A percentile compares a stretch with the other conserved stretches of the same genome.
These are phyloP conservation scores for Diuraphis noxia DNA, from an alignment of 1,140 invertebrate species.

Conservation along the genomic window DNA sequence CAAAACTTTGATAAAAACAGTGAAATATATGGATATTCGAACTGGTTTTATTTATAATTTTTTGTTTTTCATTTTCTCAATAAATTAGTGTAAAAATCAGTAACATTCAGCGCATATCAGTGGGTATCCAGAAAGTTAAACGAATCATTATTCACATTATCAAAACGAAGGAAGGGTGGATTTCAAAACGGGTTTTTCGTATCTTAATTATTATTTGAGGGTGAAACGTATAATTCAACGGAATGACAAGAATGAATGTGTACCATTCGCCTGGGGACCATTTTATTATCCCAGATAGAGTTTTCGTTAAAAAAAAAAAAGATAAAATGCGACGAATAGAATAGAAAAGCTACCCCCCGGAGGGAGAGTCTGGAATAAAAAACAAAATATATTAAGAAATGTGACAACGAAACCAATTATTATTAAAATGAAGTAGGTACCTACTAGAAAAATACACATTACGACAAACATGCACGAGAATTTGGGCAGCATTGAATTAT, in stretches of 20 bases:
- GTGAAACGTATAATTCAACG: constrained; percentile 48
- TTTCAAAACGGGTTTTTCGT: constrained; percentile 3
- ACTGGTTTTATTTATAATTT: neutral
- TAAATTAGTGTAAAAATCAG: neutral
- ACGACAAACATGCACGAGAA: neutral
- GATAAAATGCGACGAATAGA: constrained; percentile 25
- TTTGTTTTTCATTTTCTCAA: neutral
- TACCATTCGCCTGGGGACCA: constrained; percentile 26
- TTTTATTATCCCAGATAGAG: constrained; percentile 45
- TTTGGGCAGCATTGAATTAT: constrained; percentile 16
- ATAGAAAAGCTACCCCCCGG: neutral
- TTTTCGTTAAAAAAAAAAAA: constrained; percentile 45
- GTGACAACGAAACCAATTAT: constrained; percentile 51
- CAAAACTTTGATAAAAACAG: neutral
- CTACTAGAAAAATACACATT: constrained; percentile 4
- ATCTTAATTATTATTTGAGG: constrained; percentile 53
- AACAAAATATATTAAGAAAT: constrained; percentile 40
- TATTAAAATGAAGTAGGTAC: constrained; percentile 38
- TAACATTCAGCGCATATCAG: neutral
- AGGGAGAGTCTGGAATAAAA: neutral
- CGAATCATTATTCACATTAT: neutral
- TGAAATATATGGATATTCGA: neutral
- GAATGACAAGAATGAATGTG: constrained; percentile 50
- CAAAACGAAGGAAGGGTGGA: neutral
- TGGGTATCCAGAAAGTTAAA: neutral